Conservation (phyloP, 2,888 invertebrate genomes). For the Pollenia amentaria region DNA sequence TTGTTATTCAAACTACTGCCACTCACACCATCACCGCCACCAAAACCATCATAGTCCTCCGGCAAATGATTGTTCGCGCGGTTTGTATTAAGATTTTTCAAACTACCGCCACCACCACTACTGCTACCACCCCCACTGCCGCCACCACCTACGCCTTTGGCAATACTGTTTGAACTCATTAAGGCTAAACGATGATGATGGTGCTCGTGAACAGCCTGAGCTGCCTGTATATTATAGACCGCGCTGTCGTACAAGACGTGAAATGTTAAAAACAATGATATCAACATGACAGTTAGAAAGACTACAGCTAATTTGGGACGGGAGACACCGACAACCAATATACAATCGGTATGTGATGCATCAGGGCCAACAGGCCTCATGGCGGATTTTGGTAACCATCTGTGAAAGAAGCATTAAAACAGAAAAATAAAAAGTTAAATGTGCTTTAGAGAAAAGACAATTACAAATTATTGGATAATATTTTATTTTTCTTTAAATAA, state of each 20-base stretch:
- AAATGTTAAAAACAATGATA: slow-evolving; percentile 93
- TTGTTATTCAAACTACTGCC: slow-evolving; percentile 44
- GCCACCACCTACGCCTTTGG: slow-evolving; percentile 7
- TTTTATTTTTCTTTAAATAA: background rate
- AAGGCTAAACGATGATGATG: slow-evolving; percentile 85
- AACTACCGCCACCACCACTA: slow-evolving; percentile 2
- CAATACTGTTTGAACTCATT: slow-evolving; percentile 75
- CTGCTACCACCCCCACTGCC: background rate
- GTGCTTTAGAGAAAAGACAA: slow-evolving; percentile 6
- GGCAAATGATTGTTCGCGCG: slow-evolving; percentile 81
- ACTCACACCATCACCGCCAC: background rate
- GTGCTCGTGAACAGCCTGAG: slow-evolving; percentile 87
- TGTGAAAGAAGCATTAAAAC: slow-evolving; percentile 82
- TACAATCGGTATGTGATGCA: slow-evolving; percentile 90
- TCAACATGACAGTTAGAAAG: slow-evolving; percentile 91
- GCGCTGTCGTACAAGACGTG: slow-evolving; percentile 94
- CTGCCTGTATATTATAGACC: slow-evolving; percentile 91
- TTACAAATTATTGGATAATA: background rate
- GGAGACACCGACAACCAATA: slow-evolving; percentile 92
- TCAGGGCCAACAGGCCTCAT: slow-evolving; percentile 94
- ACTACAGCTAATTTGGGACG: slow-evolving; percentile 92
- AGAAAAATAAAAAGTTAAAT: slow-evolving; percentile 48
- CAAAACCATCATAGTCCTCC: slow-evolving; percentile 77
- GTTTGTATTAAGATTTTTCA: slow-evolving; percentile 74
- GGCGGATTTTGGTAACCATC: slow-evolving; percentile 92